These are phyloP conservation scores for Incurvaria masculella DNA, from an alignment of 2,888 invertebrate genomes.

Conservation along the genomic window DNA sequence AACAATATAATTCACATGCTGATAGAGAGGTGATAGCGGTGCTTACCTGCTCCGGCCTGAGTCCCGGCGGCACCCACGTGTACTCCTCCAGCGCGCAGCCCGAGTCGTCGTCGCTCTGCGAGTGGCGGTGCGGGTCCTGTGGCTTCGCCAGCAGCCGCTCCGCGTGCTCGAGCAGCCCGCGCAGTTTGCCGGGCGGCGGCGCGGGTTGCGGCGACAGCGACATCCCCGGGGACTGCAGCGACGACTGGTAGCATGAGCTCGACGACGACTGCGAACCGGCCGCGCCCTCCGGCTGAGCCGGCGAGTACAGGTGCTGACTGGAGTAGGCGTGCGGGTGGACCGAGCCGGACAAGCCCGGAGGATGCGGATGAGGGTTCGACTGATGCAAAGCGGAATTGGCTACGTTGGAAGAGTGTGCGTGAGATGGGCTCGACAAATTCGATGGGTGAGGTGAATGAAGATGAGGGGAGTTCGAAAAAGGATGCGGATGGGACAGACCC, in stretches of 20 bases:
- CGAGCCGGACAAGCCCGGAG: too few relatives aligned
- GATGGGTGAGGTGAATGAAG: too few relatives aligned
- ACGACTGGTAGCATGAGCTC: conserved; percentile 22
- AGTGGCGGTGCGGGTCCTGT: conserved; percentile 76
- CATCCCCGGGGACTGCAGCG: conserved; percentile 31
- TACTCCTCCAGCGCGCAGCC: conserved; percentile 98
- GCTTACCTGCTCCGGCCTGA: conserved; percentile 92
- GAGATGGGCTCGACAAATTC: conserved; percentile 7
- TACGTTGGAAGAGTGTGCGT: too few relatives aligned
- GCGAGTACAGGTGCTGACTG: too few relatives aligned
- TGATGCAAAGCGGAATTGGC: neutral
- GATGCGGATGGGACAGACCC: too few relatives aligned
- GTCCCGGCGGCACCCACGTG: conserved; percentile 96
- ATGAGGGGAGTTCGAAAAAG: too few relatives aligned
- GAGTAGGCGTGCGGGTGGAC: too few relatives aligned
- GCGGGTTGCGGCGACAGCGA: conserved; percentile 45
- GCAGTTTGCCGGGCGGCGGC: conserved; percentile 35
- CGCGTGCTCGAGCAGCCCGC: conserved; percentile 47
- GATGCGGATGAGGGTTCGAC: neutral
- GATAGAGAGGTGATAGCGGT: neutral
- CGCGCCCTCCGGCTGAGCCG: neutral
- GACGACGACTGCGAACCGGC: neutral
- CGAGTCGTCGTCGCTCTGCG: conserved; percentile 95
- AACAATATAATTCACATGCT: neutral
- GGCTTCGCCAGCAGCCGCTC: conserved; percentile 61